These are phyloP conservation scores for Tenualosa ilisha DNA, from an alignment of 2,797 vertebrate species.

Conservation along the genomic window DNA sequence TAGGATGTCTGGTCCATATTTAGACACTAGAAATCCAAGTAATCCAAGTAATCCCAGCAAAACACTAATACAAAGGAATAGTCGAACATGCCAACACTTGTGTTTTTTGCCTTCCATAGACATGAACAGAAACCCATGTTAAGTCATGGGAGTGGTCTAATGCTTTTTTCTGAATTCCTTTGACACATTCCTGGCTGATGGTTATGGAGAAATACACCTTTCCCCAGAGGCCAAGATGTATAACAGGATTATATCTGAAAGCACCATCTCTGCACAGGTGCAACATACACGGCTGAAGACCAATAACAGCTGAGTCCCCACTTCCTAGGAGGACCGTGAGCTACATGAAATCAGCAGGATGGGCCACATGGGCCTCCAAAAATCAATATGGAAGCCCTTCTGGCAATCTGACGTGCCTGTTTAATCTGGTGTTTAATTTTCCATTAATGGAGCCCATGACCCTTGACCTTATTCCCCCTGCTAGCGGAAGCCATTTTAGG, in stretches of 20 bases:
- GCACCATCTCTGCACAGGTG: constrained; percentile 40
- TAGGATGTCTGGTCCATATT: constrained; percentile 50
- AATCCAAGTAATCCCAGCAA: constrained; percentile 13
- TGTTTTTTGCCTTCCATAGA: not conserved
- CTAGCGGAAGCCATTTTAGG: constrained; percentile 53
- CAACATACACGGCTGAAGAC: constrained; percentile 23
- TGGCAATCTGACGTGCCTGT: constrained; percentile 49
- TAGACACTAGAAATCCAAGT: constrained; percentile 32
- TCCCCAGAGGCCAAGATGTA: constrained; percentile 16
- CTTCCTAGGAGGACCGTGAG: constrained; percentile 20
- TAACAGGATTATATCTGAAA: constrained; percentile 26
- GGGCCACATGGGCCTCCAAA: constrained; percentile 23
- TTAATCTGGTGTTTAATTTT: constrained; percentile 56
- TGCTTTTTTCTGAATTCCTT: not conserved
- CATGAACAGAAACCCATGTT: not conserved
- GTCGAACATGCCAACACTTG: constrained; percentile 25
- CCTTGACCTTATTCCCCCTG: constrained; percentile 59
- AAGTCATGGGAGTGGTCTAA: not conserved
- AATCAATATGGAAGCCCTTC: constrained; percentile 35
- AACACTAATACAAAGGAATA: constrained; percentile 10
- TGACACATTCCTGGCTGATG: constrained; percentile 17
- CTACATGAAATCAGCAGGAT: constrained; percentile 20
- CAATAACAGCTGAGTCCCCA: constrained; percentile 32
- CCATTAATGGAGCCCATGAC: constrained; percentile 57
- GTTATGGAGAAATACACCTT: constrained; percentile 5